Evolutionary conservation across 2,113 vertebrate species (phyloP), one percentile per base, ranked within the genome.

Genomic region (Lasiurus cinereus): DNA sequence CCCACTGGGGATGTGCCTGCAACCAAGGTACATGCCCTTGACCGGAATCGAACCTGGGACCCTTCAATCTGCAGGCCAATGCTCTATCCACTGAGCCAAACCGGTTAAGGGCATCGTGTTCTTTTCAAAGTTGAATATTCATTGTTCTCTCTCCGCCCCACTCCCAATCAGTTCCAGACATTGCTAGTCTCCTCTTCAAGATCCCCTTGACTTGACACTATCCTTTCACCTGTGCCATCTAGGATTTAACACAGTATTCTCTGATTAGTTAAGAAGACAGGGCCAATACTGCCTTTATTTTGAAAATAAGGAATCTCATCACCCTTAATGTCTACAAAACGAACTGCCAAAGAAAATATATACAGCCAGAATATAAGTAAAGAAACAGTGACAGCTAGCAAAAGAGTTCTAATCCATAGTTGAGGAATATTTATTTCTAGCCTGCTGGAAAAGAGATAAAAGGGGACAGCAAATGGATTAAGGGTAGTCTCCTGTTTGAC

Each of bases 211-310:
- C n/a, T 11, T 13, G 36, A 64, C 46, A 33, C 31, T 72, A 52
- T 36, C 22, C 15, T 56, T 69, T 90, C 46, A 78, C 52, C 48
- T 64, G 5, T 39, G 80, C 70, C 2, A 87, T 13, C n/a, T 11
- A 88, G 54, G 56, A 91, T 67, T 56, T 66, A 96, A 83, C 14
- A 39, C 66, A 48, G 69, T 69, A 64, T n/a, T 62, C 43, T 78
- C 24, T n/a, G 31, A 66, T 9, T 74, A 80, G 27, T 33, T 36
- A 69, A 93, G 64, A 52, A 36, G 19, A 54, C 16, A 52, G 50
- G 19, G 43, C 10, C 52, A n/a, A 64, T 43, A 62, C 0, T 69
- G 39, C 50, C n/a, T 92, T 76, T 90, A 82, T 90, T 70, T 43
- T 93, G 16, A 90, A 84, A 6, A 48, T 54, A 62, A 62, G 82